A percentile compares a stretch with the other conserved stretches of the same genome.
Evolutionary conservation across 2,797 vertebrate genomes (phyloP).

Genomic region (Melopsittacus undulatus): DNA sequence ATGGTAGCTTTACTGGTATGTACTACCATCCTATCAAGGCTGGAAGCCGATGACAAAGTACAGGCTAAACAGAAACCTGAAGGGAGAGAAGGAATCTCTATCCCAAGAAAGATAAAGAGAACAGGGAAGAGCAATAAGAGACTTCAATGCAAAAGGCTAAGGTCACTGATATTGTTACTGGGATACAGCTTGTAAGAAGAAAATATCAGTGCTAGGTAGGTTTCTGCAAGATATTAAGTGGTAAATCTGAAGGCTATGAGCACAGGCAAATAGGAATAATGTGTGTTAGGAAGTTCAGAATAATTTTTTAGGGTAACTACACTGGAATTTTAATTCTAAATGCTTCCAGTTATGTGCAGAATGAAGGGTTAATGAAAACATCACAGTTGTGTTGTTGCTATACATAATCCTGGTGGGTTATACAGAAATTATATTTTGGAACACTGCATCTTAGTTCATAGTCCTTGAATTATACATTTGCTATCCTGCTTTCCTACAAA

Average conservation of each 20-base stretch:
- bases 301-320: background rate
- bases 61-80: background rate
- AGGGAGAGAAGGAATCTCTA: background rate
- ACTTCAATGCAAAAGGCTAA: background rate
- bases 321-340: background rate
- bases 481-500: background rate
- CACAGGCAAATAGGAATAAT: background rate
- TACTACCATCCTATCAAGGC: background rate
- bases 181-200: background rate
- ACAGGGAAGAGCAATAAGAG: background rate
- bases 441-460: background rate
- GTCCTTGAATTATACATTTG: background rate
- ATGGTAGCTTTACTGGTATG: background rate
- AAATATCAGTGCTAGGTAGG: background rate
- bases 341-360: background rate
- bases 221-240: background rate
- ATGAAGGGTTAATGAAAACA: background rate
- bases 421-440: background rate
- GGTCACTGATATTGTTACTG: background rate
- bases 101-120: background rate
- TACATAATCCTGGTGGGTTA: background rate
- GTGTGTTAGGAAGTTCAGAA: background rate
- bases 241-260: background rate
- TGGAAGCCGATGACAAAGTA: background rate
- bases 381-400: fast-evolving